Evolutionary conservation across 2,888 invertebrate genomes (phyloP), one percentile per base, ranked within the genome.

Genomic region (Nephrocerus scutellatus): DNA sequence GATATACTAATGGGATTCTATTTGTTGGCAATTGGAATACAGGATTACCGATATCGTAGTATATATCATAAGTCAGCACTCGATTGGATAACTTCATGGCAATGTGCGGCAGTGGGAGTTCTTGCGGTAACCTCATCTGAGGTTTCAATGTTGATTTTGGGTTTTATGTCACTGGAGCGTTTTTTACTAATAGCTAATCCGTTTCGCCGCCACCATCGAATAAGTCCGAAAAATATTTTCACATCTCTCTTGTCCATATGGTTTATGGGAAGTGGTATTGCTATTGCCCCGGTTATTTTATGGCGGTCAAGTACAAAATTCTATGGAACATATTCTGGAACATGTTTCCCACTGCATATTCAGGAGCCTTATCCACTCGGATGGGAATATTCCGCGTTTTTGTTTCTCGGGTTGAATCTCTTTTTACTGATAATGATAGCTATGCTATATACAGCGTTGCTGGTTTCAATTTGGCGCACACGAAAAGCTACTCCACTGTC

Each of bases 311-410:
- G 74, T 39, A 75, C 74, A 0, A 68, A 71, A 46, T 81, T 77
- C 62, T 82, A 81, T 57, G 81, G 81, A 10, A 72, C 73, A 14
- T 62, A 68, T 35, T 79, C 78, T 36, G 77, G 80, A 29, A 74
- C 82, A 53, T 83, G 83, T 50, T 79, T 82, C 51, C 82, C 82
- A 1, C 60, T 83, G 15, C 80, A 82, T 59, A 76, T 82, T 42
- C 77, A 77, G 45, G 79, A 82, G 44, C 76, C 80, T 1, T 82
- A 70, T 59, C 70, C 75, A 4, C 53, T 74, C 16, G 82, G 83
- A 13, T 83, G 82, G 82, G 72, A 82, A 54, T 83, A 81, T 55
- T 82, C 82, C 2, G 76, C 80, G 0, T 76, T 82, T 53, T 73
- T 83, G 44, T 80, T 82, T 54, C 66, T 82, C 18, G 80, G 79